Percentiles rank a stretch among this genome's conserved stretches.
These are phyloP conservation scores for Cephalopterus ornatus DNA, from an alignment of 2,113 vertebrate genomes.

Conservation along the genomic window DNA sequence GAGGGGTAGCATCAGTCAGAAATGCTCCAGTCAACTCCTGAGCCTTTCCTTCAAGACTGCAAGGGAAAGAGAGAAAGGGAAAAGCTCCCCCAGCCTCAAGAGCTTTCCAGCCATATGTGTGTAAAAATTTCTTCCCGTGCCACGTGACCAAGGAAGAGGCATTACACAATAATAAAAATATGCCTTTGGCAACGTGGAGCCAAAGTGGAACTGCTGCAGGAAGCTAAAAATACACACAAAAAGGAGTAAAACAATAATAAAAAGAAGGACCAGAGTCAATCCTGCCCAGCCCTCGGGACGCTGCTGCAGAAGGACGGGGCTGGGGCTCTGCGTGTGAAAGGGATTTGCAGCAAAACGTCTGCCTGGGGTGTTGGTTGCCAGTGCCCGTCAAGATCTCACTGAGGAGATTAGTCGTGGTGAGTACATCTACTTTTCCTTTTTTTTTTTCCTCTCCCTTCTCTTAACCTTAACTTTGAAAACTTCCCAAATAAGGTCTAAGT, in stretches of 20 bases:
- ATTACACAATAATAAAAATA: conserved; percentile 79
- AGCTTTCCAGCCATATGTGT: conserved; percentile 43
- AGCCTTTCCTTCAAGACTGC: neutral
- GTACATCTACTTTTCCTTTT: conserved; percentile 6
- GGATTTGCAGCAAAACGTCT: conserved; percentile 15
- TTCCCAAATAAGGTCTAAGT: conserved; percentile 19
- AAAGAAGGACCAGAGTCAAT: neutral
- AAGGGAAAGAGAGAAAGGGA: neutral
- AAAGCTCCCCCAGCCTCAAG: neutral
- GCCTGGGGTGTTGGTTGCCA: neutral
- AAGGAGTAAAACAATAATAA: neutral
- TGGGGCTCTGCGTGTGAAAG: neutral
- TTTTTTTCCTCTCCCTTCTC: neutral
- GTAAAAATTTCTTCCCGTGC: neutral
- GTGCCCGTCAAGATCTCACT: neutral
- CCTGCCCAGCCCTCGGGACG: neutral
- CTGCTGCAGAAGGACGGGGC: neutral
- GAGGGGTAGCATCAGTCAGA: neutral
- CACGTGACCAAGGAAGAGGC: conserved; percentile 71
- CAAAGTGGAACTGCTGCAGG: conserved; percentile 24
- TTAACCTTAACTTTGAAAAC: neutral
- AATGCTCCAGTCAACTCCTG: neutral
- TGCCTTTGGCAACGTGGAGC: conserved; percentile 62
- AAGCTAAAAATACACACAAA: neutral
- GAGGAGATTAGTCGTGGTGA: conserved; percentile 33